A percentile compares a stretch with the other conserved stretches of the same genome.
Evolutionary conservation across 2,888 invertebrate genomes (phyloP).

Genomic region (Hydrotaea cyrtoneurina): DNA sequence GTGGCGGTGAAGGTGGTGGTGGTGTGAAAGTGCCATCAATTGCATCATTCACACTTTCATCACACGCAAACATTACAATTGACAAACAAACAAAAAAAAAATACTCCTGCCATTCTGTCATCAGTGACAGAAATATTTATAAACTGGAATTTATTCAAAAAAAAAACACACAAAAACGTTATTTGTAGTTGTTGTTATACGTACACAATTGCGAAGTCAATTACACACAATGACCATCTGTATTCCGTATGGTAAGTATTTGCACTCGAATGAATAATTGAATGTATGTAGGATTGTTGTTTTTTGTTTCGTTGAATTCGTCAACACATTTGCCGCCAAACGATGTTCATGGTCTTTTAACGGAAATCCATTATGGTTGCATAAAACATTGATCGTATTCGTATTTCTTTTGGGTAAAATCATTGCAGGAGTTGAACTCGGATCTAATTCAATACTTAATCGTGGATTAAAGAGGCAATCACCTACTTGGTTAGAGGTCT

Average conservation of each 20-base stretch:
- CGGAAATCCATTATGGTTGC: constrained; percentile 63
- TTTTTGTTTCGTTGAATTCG: neutral
- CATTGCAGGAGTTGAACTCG: no score
- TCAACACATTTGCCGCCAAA: neutral
- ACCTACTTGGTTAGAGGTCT: no score
- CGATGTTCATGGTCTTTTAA: neutral
- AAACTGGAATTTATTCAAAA: constrained; percentile 32
- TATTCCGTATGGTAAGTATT: neutral
- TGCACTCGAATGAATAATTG: neutral
- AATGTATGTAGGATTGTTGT: neutral
- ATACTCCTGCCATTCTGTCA: neutral
- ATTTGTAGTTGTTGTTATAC: neutral
- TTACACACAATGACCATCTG: neutral
- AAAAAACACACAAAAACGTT: no score
- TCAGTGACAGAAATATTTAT: constrained; percentile 16
- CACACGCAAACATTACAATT: neutral
- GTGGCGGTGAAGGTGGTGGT: no score
- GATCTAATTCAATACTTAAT: no score
- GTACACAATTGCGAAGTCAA: neutral
- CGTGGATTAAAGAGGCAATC: no score
- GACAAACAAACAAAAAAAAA: no score
- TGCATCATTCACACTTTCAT: neutral
- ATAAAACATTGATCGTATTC: neutral
- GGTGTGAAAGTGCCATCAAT: neutral
- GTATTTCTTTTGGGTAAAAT: no score